Evolutionary conservation across 2,113 vertebrate species (phyloP).

Genomic region (Apaloderma vittatum): DNA sequence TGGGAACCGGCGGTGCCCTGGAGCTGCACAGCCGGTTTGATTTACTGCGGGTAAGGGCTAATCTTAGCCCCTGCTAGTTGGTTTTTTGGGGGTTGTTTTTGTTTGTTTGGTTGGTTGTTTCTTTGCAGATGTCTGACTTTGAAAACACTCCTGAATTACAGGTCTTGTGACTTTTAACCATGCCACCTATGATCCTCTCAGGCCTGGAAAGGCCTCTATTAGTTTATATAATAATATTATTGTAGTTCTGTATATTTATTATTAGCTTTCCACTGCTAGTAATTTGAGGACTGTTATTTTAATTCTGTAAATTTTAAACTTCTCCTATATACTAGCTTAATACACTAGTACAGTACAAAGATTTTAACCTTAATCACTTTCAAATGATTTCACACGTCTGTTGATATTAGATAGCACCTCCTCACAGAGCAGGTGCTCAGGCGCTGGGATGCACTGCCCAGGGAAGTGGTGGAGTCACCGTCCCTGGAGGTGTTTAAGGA

Average conservation of each 20-base stretch:
- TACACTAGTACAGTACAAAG: not conserved
- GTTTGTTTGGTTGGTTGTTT: too few species aligned
- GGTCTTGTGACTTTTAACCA: too few species aligned
- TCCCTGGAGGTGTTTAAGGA: too few species aligned
- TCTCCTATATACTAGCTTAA: not conserved
- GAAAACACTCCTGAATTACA: not conserved
- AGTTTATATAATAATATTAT: not conserved
- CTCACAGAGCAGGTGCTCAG: too few species aligned
- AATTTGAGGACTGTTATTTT: not conserved
- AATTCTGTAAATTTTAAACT: not conserved
- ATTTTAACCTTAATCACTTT: not conserved
- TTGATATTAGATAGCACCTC: not conserved
- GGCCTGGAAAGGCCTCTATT: not conserved
- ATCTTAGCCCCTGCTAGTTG: not conserved
- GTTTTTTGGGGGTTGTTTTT: too few species aligned
- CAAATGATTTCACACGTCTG: not conserved
- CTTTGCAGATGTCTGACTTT: not conserved
- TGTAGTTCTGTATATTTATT: not conserved
- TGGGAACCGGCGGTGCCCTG: accelerated
- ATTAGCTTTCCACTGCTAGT: not conserved
- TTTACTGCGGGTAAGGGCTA: accelerated
- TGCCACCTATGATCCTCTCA: too few species aligned
- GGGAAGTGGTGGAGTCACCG: too few species aligned
- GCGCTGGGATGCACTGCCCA: too few species aligned
- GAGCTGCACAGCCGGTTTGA: not conserved